These are phyloP conservation scores for Ceyx margarethae DNA, from an alignment of 2,113 vertebrate genomes.

Conservation along the genomic window DNA sequence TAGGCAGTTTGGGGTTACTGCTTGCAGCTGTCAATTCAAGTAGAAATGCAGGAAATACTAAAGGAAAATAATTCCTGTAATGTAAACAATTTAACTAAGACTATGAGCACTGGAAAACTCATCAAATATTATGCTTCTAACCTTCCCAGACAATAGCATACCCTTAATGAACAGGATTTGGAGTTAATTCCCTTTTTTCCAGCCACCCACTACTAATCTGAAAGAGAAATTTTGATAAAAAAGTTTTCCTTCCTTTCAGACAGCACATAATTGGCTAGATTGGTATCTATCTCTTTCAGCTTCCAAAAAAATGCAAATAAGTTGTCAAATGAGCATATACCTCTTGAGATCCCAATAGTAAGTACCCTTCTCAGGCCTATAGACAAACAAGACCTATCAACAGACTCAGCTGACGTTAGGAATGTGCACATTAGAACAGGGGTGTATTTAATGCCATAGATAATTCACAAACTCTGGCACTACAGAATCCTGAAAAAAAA, in stretches of 20 bases:
- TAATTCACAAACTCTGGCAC: not conserved
- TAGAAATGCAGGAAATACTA: not conserved
- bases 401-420: too few relatives aligned
- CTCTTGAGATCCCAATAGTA: not conserved
- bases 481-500: not conserved
- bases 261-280: not conserved
- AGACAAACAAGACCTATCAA: not conserved
- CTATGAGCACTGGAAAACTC: not conserved
- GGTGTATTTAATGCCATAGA: not conserved
- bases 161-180: not conserved
- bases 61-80: not conserved
- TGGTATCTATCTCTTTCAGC: not conserved
- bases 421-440: fast-evolving
- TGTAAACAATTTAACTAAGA: not conserved
- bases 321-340: not conserved
- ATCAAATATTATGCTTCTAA: not conserved
- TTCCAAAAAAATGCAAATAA: not conserved
- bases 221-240: not conserved
- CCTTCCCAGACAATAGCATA: not conserved
- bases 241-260: not conserved
- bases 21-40: not conserved
- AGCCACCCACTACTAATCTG: not conserved
- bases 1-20: not conserved
- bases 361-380: not conserved
- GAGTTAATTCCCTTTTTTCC: not conserved